Conservation (phyloP, 2,113 vertebrate genomes). For the Saccopteryx leptura region DNA sequence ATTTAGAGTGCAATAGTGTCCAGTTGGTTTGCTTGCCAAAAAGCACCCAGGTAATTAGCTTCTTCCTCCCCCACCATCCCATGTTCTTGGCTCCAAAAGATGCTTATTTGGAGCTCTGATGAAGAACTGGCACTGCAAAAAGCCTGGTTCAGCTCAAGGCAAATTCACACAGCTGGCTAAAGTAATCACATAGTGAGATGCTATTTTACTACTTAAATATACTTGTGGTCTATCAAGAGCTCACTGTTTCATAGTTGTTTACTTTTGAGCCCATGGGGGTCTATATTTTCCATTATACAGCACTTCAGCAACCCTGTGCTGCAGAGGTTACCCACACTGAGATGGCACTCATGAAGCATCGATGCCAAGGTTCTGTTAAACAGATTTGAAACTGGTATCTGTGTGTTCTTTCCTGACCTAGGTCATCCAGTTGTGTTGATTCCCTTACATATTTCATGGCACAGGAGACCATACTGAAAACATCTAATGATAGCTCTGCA, state of each 20-base stretch:
- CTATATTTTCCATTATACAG: slow-evolving; percentile 40
- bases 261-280: background rate
- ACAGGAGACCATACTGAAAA: background rate
- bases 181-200: slow-evolving; percentile 9
- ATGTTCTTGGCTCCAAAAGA: slow-evolving; percentile 51
- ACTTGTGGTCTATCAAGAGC: slow-evolving; percentile 61
- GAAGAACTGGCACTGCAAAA: background rate
- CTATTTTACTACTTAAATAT: slow-evolving; percentile 71
- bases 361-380: background rate
- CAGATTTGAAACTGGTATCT: background rate
- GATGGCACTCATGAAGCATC: fast-evolving
- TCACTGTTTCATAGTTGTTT: slow-evolving; percentile 62
- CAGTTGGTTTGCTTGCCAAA: background rate
- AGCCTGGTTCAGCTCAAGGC: slow-evolving; percentile 43
- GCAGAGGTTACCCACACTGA: background rate
- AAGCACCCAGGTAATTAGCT: background rate
- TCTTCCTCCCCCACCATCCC: background rate
- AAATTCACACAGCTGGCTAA: slow-evolving; percentile 66
- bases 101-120: slow-evolving; percentile 14
- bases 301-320: background rate
- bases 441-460: background rate
- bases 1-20: background rate
- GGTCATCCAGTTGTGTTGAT: background rate
- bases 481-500: background rate
- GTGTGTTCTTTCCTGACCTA: background rate